Conservation (phyloP, 2,113 vertebrate genomes). For the Corynorhinus townsendii region DNA sequence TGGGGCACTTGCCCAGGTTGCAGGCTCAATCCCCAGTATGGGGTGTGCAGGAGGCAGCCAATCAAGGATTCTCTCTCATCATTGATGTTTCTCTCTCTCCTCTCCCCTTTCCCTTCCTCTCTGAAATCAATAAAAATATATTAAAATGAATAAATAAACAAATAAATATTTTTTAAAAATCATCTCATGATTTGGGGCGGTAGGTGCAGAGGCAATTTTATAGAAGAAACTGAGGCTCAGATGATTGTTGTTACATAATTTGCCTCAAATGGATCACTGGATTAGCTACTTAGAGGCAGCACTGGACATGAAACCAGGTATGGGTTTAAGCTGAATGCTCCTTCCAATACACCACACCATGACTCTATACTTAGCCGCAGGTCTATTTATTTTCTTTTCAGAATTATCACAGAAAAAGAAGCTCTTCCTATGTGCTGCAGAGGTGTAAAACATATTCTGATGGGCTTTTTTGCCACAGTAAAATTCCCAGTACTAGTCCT, state of each 20-base stretch:
- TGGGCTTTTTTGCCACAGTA: background rate
- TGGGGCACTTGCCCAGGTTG: too few species aligned
- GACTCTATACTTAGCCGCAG: background rate
- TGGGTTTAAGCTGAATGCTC: background rate
- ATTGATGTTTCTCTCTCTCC: too few species aligned
- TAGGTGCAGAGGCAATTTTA: background rate
- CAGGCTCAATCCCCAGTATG: too few species aligned
- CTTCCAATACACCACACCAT: background rate
- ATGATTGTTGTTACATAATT: background rate
- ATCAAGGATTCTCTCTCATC: too few species aligned
- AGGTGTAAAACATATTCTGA: background rate
- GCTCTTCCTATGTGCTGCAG: background rate
- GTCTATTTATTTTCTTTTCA: constrained; percentile 9
- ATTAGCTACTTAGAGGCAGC: background rate
- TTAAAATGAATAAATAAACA: too few species aligned
- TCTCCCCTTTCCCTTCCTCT: too few species aligned
- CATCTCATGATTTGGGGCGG: background rate
- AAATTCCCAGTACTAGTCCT: constrained; percentile 5
- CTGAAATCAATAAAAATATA: too few species aligned
- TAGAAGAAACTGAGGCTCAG: constrained; percentile 27
- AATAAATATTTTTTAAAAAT: background rate
- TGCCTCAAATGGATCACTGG: background rate
- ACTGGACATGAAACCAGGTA: background rate
- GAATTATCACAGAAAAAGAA: constrained; percentile 15
- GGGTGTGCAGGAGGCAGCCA: too few species aligned